A percentile compares a stretch with the other conserved stretches of the same genome.
These are phyloP conservation scores for Druon quercuslanigerum DNA, from an alignment of 1,140 invertebrate species.

Conservation along the genomic window DNA sequence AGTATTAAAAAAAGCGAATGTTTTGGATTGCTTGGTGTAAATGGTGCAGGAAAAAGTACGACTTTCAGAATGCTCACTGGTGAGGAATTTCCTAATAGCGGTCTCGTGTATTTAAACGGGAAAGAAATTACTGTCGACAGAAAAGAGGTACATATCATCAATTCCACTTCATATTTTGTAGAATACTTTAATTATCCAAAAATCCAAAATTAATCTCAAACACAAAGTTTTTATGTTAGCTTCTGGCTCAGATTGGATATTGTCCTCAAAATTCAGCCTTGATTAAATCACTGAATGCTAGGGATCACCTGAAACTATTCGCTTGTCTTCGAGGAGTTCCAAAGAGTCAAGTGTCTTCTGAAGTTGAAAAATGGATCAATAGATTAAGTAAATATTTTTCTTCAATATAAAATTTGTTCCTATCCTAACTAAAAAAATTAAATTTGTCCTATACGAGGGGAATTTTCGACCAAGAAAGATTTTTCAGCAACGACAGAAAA, in stretches of 20 bases:
- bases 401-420: neutral
- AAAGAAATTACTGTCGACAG: constrained; percentile 71
- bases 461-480: too few relatives aligned
- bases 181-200: too few relatives aligned
- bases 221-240: constrained; percentile 61
- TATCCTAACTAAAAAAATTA: neutral
- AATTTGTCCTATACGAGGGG: too few relatives aligned
- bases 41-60: constrained; percentile 90
- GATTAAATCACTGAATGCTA: constrained; percentile 81
- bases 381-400: constrained; percentile 68
- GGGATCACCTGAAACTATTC: constrained; percentile 83
- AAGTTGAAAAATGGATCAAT: constrained; percentile 75
- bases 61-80: constrained; percentile 95
- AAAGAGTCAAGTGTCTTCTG: constrained; percentile 72
- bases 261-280: constrained; percentile 85
- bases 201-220: too few relatives aligned
- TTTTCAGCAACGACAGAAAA: too few relatives aligned
- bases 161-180: too few relatives aligned
- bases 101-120: constrained; percentile 74
- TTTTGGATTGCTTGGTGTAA: constrained; percentile 92
- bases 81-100: constrained; percentile 80
- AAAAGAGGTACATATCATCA: constrained; percentile 65
- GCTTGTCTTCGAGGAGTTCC: constrained; percentile 81
- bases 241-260: constrained; percentile 79
- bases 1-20: constrained; percentile 83